Conservation (phyloP, 1,140 invertebrate genomes). For the Melitaea cinxia region DNA sequence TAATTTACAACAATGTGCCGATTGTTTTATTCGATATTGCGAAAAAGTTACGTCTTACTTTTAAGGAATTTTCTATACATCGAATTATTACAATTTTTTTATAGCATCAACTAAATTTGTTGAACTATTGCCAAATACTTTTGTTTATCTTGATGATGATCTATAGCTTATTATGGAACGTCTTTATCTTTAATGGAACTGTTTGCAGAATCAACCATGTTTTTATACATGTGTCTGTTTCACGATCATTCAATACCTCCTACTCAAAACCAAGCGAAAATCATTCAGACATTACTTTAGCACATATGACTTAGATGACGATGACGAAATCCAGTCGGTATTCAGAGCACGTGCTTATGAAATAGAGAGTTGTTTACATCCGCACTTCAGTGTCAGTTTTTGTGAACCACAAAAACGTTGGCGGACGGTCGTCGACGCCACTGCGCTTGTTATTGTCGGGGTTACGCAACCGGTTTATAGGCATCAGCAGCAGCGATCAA, state of each 20-base stretch:
- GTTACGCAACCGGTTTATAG: neutral
- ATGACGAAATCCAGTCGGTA: constrained; percentile 4
- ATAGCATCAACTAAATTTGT: no score
- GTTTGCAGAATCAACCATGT: no score
- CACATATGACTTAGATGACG: neutral
- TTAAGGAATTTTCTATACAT: no score
- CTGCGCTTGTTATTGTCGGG: neutral
- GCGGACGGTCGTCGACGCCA: constrained; percentile 22
- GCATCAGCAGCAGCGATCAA: neutral
- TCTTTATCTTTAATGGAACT: no score
- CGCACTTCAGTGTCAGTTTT: constrained; percentile 35
- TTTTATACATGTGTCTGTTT: no score
- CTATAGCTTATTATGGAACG: no score
- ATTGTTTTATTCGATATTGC: neutral
- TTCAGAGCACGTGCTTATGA: constrained; percentile 30
- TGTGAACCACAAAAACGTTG: constrained; percentile 27
- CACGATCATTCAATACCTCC: no score
- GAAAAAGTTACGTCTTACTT: neutral
- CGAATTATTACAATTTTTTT: no score
- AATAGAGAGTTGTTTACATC: constrained; percentile 51
- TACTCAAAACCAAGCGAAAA: neutral
- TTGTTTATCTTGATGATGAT: no score
- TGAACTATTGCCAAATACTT: no score
- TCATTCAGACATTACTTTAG: neutral
- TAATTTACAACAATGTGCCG: neutral